Percentiles rank a stretch among this genome's conserved stretches.
phyloP scores from a whole-genome alignment of 2,888 invertebrate species.

The Cybosia mesomella region DNA sequence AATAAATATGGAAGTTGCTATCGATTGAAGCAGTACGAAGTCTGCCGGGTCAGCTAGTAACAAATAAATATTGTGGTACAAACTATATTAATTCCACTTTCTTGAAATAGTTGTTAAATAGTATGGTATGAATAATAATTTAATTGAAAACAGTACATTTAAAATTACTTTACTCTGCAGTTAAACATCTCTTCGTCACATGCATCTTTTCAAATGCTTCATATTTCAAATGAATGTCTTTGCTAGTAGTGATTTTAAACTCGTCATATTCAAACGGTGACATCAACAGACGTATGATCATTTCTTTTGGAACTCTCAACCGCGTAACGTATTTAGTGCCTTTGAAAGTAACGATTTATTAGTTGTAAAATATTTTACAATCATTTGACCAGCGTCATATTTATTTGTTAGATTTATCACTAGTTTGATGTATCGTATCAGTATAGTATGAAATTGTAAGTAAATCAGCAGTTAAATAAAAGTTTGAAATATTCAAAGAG shows the following conservation, averaged over 20 bases:
- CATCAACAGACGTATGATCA: background rate
- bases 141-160: background rate
- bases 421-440: background rate
- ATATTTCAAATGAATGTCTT: background rate
- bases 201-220: background rate
- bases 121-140: background rate
- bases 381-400: background rate
- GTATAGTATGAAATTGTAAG: background rate
- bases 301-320: background rate
- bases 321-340: background rate
- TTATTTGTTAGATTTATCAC: background rate
- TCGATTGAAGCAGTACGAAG: no score
- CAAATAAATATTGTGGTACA: no score
- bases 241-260: background rate
- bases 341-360: background rate
- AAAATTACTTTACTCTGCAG: background rate
- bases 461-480: background rate
- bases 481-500: background rate
- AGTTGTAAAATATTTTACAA: background rate
- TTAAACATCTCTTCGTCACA: background rate
- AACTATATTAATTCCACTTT: no score
- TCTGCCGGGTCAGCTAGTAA: no score
- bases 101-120: background rate
- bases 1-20: no score
- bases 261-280: background rate